These are phyloP conservation scores for Astyanax mexicanus DNA, from an alignment of 2,797 vertebrate species.

Conservation along the genomic window DNA sequence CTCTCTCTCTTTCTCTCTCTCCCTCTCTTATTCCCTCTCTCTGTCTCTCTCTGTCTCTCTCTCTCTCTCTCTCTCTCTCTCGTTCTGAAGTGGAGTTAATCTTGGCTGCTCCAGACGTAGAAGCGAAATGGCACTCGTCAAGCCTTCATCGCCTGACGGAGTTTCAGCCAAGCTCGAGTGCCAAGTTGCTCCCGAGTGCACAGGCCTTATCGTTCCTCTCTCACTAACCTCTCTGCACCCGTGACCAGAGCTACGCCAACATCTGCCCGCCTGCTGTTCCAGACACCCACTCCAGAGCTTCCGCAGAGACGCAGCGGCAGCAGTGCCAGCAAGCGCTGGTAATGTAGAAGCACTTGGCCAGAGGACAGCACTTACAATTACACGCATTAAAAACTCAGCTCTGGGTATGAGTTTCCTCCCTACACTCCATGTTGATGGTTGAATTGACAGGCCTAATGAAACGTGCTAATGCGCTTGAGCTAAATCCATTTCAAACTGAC, in stretches of 20 bases:
- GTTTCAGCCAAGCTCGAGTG: slow-evolving; percentile 52
- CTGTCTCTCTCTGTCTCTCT: neutral
- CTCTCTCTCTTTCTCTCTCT: too few species aligned
- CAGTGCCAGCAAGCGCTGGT: slow-evolving; percentile 67
- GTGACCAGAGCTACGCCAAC: slow-evolving; percentile 18
- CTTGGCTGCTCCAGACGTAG: slow-evolving; percentile 39
- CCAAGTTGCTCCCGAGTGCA: slow-evolving; percentile 43
- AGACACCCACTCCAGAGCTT: slow-evolving; percentile 24
- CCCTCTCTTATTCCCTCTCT: too few species aligned
- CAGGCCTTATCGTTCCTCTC: slow-evolving; percentile 34
- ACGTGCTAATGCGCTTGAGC: slow-evolving; percentile 70
- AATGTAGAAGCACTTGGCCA: slow-evolving; percentile 70
- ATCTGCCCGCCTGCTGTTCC: slow-evolving; percentile 46
- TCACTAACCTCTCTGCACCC: slow-evolving; percentile 29
- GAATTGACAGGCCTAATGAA: slow-evolving; percentile 61
- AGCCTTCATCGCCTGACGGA: slow-evolving; percentile 65
- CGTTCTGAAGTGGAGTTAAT: slow-evolving; percentile 30
- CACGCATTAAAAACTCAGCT: slow-evolving; percentile 16
- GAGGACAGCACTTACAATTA: slow-evolving; percentile 62
- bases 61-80: neutral
- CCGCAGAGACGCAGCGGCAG: neutral
- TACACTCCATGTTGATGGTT: slow-evolving; percentile 57
- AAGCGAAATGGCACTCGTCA: slow-evolving; percentile 68
- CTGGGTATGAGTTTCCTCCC: slow-evolving; percentile 39
- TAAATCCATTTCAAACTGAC: slow-evolving; percentile 59